Evolutionary conservation across 2,113 vertebrate species (phyloP), one percentile per base, ranked within the genome.

Genomic region (Ciconia maguari): DNA sequence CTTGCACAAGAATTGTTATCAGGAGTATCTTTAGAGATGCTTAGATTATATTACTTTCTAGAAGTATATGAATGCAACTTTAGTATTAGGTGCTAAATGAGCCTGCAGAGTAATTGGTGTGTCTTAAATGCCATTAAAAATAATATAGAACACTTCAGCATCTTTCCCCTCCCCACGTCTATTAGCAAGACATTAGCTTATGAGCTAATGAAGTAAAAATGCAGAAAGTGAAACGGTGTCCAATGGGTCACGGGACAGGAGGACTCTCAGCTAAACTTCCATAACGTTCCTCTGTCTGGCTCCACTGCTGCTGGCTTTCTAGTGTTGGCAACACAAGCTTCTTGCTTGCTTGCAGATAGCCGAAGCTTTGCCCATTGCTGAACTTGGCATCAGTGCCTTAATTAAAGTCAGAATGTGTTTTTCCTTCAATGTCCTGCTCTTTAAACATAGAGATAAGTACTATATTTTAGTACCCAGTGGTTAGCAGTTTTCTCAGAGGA

Each of bases 61-160:
- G 77, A 87, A 96, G 38, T 83, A 77, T 46, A 55, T 3, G 2
- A 79, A 52, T 41, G 22, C 5, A 8, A 61, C 41, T 82, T 78
- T 81, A 87, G 46, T 85, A 44, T 46, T 87, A 60, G 52, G 83
- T 83, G 29, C 86, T 96, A 92, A 97, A 92, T 81, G 85, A 96
- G 30, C 71, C 93, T 94, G 75, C 17, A 27, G 75, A 94, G 83
- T 71, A 92, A 48, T 41, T 58, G 72, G 18, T 4, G 12, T 83
- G 16, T 76, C 64, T 72, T 78, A 90, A 92, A 89, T 81, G 18
- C 36, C 36, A 57, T 95, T 68, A 91, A 89, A 94, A 96, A 94
- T 81, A 87, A 94, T 87, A 83, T 27, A 71, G 69, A 87, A 68
- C 9, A 62, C 10, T 92, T 92, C 51, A 64, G 26, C 72, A 64